Evolutionary conservation across 2,797 vertebrate genomes (phyloP), one percentile per base, ranked within the genome.

Genomic region (Anolis apletophallus): DNA sequence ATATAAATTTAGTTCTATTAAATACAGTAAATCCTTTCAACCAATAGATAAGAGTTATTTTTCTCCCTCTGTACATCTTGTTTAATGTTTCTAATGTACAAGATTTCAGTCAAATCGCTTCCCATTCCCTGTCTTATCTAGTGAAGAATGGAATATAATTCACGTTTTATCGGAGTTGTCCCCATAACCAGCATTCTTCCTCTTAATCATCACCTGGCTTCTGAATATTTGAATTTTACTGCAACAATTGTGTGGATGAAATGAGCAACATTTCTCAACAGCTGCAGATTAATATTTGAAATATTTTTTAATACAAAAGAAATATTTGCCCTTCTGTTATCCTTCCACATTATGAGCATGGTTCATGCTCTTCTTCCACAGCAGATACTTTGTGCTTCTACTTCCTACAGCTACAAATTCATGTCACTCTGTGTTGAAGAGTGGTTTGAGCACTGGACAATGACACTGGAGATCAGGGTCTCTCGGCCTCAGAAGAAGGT

Each of bases 11-110:
- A 61, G 46, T 59, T 26, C 67, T 12, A 32, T 12, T 36, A 72
- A 61, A 55, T 40, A 12, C 32, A 36, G 21, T 34, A 50, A 29
- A 23, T 10, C 52, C 3, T 61, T 21, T 52, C 57, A 83, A 14
- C 57, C 73, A 87, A 86, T 1, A 61, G 81, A 87, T 85, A 89
- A 90, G 78, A 14, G 40, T 36, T 71, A 59, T 67, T 76, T 69
- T 9, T 8, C 29, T 68, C 29, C 61, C 34, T 69, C 77, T 82
- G 50, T 55, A 23, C 52, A 26, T 59, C 12, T 32, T 69, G 5
- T 11, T 52, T 85, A 77, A 36, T 68, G 59, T 29, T 77, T 54
- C 55, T 36, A 17, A 26, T 64, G 32, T 74, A 46, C 9, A 73
- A 85, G 29, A 21, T 12, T 77, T 71, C 74, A 50, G 50, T 5